Conservation (phyloP, 2,113 vertebrate genomes). For the Psephotus haematonotus region DNA sequence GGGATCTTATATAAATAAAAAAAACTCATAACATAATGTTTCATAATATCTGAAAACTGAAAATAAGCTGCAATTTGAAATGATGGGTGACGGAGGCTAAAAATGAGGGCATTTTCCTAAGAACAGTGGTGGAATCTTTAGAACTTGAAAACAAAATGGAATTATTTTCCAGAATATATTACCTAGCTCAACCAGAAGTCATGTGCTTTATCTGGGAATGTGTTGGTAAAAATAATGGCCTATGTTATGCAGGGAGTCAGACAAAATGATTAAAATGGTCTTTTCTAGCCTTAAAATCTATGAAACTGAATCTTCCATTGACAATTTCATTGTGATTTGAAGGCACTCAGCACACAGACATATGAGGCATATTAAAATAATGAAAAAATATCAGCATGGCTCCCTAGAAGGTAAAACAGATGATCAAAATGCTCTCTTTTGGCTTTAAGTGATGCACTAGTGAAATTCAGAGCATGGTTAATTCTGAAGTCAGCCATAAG, state of each 20-base stretch:
- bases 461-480: not conserved
- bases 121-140: not conserved
- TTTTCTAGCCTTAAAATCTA: not conserved
- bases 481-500: not conserved
- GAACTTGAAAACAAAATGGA: not conserved
- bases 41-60: not conserved
- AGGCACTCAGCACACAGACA: not conserved
- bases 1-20: not conserved
- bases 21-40: not conserved
- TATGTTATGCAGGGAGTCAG: not conserved
- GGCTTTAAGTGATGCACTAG: rapidly evolving
- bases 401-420: not conserved
- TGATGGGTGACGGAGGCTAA: rapidly evolving
- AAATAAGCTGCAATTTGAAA: not conserved
- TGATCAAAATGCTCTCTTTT: not conserved
- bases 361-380: not conserved
- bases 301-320: not conserved
- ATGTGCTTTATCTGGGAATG: not conserved
- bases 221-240: not conserved
- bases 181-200: not conserved
- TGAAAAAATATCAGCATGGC: rapidly evolving
- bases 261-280: not conserved
- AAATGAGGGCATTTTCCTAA: not conserved
- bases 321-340: not conserved
- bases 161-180: not conserved